These are phyloP conservation scores for Onychostruthus taczanowskii DNA, from an alignment of 2,113 vertebrate genomes.

Conservation along the genomic window DNA sequence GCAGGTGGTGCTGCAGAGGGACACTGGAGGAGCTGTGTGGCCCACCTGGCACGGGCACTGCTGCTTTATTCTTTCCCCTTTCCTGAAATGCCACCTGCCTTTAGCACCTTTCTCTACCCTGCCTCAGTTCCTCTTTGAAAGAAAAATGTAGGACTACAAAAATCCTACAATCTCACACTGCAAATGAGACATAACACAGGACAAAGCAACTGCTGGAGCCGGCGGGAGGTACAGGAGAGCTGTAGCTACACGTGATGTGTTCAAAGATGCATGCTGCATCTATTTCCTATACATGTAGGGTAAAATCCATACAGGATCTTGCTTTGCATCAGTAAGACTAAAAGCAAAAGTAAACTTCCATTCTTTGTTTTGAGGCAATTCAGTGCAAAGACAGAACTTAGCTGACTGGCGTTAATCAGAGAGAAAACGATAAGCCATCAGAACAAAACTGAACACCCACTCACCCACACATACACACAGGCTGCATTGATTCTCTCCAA, in stretches of 20 bases:
- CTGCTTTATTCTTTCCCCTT: neutral
- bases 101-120: neutral
- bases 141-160: neutral
- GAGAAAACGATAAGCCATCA: neutral
- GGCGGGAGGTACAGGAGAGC: neutral
- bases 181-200: neutral
- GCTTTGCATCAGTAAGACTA: neutral
- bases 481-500: neutral
- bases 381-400: neutral
- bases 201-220: neutral
- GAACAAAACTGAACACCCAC: neutral
- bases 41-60: neutral
- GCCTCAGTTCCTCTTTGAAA: neutral
- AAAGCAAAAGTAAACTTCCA: neutral
- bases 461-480: too few relatives aligned
- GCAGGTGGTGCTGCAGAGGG: neutral
- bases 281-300: too few relatives aligned
- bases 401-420: neutral
- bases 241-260: rapidly evolving
- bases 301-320: neutral
- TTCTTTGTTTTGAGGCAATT: neutral
- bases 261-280: neutral
- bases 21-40: neutral
- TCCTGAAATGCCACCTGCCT: neutral
- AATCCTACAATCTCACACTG: neutral